These are phyloP conservation scores for Rallus limicola DNA, from an alignment of 2,113 vertebrate species.

Conservation along the genomic window DNA sequence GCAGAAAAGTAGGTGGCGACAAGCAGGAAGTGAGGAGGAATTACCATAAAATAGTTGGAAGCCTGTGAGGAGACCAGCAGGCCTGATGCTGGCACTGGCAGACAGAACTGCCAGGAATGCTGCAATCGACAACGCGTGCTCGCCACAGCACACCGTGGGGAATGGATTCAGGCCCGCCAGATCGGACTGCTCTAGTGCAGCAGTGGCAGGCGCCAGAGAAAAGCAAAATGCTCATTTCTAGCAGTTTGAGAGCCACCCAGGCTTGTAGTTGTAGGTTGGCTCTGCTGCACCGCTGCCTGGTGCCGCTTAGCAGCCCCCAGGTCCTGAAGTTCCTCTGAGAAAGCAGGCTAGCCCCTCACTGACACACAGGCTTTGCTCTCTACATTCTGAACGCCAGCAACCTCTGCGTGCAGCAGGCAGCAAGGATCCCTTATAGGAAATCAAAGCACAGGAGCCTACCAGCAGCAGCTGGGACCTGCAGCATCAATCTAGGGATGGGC, in stretches of 20 bases:
- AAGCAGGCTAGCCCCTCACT: background rate
- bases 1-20: background rate
- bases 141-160: background rate
- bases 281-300: background rate
- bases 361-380: background rate
- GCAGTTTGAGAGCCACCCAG: background rate
- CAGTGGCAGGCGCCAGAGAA: background rate
- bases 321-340: background rate
- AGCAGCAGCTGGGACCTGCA: background rate
- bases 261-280: background rate
- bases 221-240: background rate
- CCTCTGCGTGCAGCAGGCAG: background rate
- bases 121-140: background rate
- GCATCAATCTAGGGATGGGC: background rate
- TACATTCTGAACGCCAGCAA: background rate
- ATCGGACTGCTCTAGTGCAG: background rate
- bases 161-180: background rate
- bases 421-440: background rate
- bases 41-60: background rate
- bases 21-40: background rate
- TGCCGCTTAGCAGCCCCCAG: background rate
- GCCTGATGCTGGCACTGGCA: background rate
- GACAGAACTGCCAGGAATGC: background rate
- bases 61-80: background rate
- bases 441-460: background rate